Percentiles rank a stretch among this genome's conserved stretches.
phyloP scores from a whole-genome alignment of 2,797 vertebrate species.

The Falco berigora region DNA sequence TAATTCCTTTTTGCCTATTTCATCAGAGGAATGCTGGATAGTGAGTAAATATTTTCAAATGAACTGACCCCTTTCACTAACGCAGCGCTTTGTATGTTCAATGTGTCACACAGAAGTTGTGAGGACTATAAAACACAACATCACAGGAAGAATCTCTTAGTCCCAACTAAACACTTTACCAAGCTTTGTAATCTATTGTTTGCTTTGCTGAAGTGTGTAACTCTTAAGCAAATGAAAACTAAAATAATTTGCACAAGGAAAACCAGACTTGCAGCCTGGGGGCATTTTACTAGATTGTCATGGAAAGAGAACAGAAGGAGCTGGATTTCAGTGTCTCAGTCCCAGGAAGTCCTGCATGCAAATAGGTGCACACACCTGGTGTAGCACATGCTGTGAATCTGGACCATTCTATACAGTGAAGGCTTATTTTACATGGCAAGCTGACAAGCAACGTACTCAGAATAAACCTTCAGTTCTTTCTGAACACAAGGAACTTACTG shows the following conservation, averaged over 20 bases:
- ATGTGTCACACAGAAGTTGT: background rate
- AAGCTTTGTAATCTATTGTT: background rate
- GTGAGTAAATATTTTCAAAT: background rate
- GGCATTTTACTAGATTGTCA: background rate
- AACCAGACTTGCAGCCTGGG: background rate
- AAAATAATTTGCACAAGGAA: background rate
- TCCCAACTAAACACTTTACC: background rate
- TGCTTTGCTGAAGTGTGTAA: background rate
- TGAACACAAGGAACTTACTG: background rate
- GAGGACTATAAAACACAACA: background rate
- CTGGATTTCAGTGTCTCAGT: background rate
- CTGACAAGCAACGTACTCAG: background rate
- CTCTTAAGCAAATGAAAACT: background rate
- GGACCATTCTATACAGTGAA: background rate
- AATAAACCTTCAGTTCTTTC: background rate
- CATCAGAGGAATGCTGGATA: background rate
- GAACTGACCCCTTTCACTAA: background rate
- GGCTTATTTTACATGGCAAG: background rate
- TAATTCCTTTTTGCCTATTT: background rate
- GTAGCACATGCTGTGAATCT: background rate
- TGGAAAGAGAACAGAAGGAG: background rate
- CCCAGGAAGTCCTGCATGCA: background rate
- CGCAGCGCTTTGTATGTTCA: background rate
- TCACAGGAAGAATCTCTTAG: background rate
- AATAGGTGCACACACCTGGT: background rate